A percentile compares a stretch with the other conserved stretches of the same genome.
These are phyloP conservation scores for Gila robusta DNA, from an alignment of 2,797 vertebrate species.

Conservation along the genomic window DNA sequence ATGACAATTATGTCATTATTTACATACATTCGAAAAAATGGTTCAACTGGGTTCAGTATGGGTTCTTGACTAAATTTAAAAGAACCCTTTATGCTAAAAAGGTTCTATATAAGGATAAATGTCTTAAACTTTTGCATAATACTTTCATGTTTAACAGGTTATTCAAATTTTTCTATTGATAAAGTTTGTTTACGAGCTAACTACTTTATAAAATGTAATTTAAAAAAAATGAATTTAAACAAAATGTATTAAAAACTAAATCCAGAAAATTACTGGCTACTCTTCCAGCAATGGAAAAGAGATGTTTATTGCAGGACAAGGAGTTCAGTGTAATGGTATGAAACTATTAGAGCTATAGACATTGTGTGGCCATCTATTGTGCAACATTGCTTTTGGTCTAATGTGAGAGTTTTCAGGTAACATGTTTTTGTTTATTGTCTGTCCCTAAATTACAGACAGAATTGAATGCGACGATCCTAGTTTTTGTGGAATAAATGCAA, in stretches of 20 bases:
- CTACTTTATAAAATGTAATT: no score
- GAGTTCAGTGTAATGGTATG: constrained; percentile 66
- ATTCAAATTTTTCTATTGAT: no score
- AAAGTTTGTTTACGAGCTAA: no score
- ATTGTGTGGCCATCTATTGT: not conserved
- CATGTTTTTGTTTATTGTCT: not conserved
- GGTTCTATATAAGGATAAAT: no score
- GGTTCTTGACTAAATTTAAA: no score
- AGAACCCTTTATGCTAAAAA: no score
- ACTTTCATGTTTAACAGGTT: no score
- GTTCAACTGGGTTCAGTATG: no score
- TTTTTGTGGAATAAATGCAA: constrained; percentile 63
- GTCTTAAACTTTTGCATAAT: no score
- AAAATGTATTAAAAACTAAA: no score
- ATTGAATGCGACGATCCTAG: constrained; percentile 58
- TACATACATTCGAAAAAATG: not conserved
- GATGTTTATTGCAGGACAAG: fast-evolving
- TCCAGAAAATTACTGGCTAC: constrained; percentile 59
- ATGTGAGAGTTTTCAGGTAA: not conserved
- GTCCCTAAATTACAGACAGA: constrained; percentile 61
- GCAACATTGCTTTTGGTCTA: not conserved
- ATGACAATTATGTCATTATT: not conserved
- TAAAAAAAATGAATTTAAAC: no score
- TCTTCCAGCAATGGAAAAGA: not conserved
- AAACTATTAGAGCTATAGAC: not conserved